Conservation (phyloP, 2,888 invertebrate species). For the Caenorhabditis afra region DNA sequence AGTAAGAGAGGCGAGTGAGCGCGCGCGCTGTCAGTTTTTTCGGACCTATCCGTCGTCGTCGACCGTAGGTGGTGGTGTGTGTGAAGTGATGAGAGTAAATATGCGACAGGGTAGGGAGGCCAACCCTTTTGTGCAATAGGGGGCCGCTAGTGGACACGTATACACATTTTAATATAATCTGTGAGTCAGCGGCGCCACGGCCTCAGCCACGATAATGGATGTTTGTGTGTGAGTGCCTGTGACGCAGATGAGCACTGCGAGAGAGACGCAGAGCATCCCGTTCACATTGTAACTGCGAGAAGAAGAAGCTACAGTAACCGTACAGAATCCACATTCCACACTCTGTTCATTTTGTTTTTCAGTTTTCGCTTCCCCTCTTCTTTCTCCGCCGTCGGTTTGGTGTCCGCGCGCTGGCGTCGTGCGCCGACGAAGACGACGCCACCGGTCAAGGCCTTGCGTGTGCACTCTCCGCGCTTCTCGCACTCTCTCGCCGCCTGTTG, state of each 20-base stretch:
- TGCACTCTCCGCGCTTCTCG: background rate
- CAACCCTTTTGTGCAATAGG: background rate
- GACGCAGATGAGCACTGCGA: background rate
- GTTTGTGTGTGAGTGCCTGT: constrained; percentile 5
- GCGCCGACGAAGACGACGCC: constrained; percentile 28
- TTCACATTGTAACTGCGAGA: constrained; percentile 1
- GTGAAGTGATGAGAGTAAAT: constrained; percentile 23
- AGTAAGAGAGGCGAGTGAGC: constrained; percentile 1
- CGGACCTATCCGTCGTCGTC: constrained; percentile 9
- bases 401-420: constrained; percentile 23
- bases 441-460: constrained; percentile 36
- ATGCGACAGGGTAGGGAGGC: background rate
- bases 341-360: constrained; percentile 24
- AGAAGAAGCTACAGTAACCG: constrained; percentile 12
- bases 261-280: background rate
- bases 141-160: constrained; percentile 1
- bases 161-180: constrained; percentile 23
- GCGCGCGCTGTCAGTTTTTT: constrained; percentile 17
- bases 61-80: background rate
- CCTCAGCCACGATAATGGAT: constrained; percentile 16
- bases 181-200: constrained; percentile 14
- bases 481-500: constrained; percentile 5
- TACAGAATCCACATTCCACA: background rate
- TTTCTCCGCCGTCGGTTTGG: background rate
- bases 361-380: constrained; percentile 1